Conservation (phyloP, 2,797 vertebrate species). For the Brotula barbata region DNA sequence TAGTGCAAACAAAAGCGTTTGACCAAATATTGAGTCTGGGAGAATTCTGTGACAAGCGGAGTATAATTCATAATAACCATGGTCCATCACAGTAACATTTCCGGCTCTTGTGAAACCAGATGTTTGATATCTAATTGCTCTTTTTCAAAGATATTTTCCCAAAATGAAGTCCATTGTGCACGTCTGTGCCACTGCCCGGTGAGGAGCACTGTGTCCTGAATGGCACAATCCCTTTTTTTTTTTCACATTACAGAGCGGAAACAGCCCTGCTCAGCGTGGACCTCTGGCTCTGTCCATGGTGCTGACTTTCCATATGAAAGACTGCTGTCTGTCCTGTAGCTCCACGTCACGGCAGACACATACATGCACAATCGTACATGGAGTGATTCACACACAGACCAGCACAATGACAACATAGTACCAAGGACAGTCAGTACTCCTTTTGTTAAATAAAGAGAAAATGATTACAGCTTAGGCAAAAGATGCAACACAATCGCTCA, state of each 20-base stretch:
- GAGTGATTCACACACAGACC: constrained; percentile 20
- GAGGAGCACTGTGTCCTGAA: neutral
- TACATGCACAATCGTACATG: constrained; percentile 13
- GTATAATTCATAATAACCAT: too few species aligned
- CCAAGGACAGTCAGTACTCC: constrained; percentile 47
- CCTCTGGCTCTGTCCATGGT: constrained; percentile 31
- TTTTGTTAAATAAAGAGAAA: constrained; percentile 63
- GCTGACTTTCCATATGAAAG: constrained; percentile 32
- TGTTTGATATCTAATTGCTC: too few species aligned
- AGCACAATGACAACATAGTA: constrained; percentile 42
- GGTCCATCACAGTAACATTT: too few species aligned
- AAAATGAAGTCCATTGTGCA: too few species aligned
- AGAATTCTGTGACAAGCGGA: too few species aligned
- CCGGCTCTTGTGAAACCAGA: too few species aligned
- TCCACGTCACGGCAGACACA: constrained; percentile 11
- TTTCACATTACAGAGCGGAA: neutral
- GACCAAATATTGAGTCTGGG: too few species aligned
- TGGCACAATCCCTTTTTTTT: neutral
- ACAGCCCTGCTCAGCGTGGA: neutral
- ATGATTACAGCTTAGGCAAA: constrained; percentile 47
- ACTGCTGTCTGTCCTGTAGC: constrained; percentile 23
- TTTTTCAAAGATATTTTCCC: too few species aligned
- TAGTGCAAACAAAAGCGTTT: too few species aligned
- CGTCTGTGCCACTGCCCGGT: too few species aligned
- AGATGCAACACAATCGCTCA: constrained; percentile 17